Conservation (phyloP, 2,888 invertebrate species). For the Cheilosia vernalis region DNA sequence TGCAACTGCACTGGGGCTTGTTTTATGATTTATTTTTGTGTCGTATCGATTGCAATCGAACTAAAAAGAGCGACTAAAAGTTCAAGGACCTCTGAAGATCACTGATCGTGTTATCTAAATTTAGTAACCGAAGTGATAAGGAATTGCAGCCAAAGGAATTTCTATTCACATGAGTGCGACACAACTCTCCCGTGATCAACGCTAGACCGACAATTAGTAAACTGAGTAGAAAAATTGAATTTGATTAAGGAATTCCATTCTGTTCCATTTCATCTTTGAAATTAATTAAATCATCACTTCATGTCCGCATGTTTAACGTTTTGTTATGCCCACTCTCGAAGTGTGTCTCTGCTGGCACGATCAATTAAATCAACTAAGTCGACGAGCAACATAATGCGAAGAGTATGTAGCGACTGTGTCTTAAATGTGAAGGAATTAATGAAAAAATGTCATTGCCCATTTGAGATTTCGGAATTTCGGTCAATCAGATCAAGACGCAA, state of each 20-base stretch:
- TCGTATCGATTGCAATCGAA: constrained; percentile 62
- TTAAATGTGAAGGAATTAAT: constrained; percentile 44
- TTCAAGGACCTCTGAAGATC: constrained; percentile 67
- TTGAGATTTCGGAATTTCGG: constrained; percentile 42
- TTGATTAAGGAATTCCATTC: constrained; percentile 70
- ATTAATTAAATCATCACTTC: constrained; percentile 73
- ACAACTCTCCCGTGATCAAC: constrained; percentile 31
- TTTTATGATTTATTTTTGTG: constrained; percentile 47
- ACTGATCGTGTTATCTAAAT: constrained; percentile 35
- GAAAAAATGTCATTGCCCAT: constrained; percentile 22
- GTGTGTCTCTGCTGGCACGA: constrained; percentile 36
- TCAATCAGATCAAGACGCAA: constrained; percentile 36
- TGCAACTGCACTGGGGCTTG: not conserved
- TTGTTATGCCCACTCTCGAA: constrained; percentile 32
- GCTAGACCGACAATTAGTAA: constrained; percentile 67
- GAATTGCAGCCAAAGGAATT: constrained; percentile 10
- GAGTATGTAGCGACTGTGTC: constrained; percentile 12
- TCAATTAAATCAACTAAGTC: constrained; percentile 55
- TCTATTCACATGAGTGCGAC: constrained; percentile 9
- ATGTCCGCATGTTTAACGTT: constrained; percentile 45
- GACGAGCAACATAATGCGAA: constrained; percentile 41
- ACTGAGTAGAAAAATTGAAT: constrained; percentile 67
- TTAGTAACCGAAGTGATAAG: constrained; percentile 35
- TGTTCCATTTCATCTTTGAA: constrained; percentile 50
- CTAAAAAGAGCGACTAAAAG: constrained; percentile 41